Percentiles rank a stretch among this genome's conserved stretches.
phyloP scores from a whole-genome alignment of 2,888 invertebrate genomes.

The Cheiracanthium punctorium region DNA sequence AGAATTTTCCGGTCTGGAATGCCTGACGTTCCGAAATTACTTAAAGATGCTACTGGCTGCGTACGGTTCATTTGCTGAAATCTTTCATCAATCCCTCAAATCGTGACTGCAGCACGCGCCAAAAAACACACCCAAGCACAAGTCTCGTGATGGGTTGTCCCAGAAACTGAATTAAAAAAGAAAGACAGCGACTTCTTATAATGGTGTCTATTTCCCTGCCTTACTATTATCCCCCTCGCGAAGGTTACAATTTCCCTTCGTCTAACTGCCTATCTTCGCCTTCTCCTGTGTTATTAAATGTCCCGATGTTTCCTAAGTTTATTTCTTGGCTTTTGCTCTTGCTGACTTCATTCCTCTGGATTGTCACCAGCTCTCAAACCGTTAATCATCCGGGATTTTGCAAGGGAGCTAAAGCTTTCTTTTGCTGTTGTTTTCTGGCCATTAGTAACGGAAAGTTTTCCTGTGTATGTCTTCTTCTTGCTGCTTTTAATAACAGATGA shows the following conservation, averaged over 20 bases:
- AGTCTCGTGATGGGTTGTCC: constrained; percentile 4
- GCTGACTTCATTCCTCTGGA: background rate
- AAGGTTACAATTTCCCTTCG: constrained; percentile 20
- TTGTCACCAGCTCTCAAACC: constrained; percentile 1
- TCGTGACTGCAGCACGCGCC: constrained; percentile 35
- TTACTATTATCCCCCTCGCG: constrained; percentile 38
- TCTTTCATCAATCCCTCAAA: background rate
- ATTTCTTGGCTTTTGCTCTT: background rate
- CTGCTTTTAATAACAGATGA: too few species aligned
- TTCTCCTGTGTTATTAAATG: constrained; percentile 41
- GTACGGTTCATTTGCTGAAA: background rate
- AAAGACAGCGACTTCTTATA: background rate
- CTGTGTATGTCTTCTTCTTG: too few species aligned
- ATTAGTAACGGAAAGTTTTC: background rate
- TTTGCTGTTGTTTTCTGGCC: background rate
- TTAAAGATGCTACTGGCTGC: background rate
- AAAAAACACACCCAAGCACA: background rate
- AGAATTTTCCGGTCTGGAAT: too few species aligned
- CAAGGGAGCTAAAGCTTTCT: background rate
- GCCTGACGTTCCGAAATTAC: too few species aligned
- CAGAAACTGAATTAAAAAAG: background rate
- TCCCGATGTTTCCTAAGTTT: background rate
- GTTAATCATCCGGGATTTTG: constrained; percentile 5
- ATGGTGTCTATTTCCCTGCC: constrained; percentile 27
- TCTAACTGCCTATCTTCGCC: constrained; percentile 21